These are phyloP conservation scores for Eudyptes chrysolophus DNA, from an alignment of 2,113 vertebrate genomes.

Conservation along the genomic window DNA sequence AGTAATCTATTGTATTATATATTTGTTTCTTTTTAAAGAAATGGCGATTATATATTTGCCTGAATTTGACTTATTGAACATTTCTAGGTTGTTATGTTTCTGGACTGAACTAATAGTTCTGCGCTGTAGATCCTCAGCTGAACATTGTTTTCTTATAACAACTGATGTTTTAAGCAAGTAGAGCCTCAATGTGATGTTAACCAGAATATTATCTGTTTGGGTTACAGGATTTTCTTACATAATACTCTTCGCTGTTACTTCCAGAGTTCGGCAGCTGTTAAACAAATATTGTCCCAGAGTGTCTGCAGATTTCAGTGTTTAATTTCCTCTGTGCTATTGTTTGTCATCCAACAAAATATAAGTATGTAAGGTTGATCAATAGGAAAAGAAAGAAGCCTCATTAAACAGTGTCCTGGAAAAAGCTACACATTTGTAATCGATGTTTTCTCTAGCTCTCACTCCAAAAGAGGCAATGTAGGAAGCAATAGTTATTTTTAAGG, in stretches of 20 bases:
- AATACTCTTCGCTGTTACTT: slow-evolving; percentile 53
- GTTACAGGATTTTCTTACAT: slow-evolving; percentile 67
- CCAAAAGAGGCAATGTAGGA: not conserved
- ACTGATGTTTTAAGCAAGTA: slow-evolving; percentile 19
- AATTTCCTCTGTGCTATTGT: slow-evolving; percentile 21
- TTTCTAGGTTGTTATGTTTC: not conserved
- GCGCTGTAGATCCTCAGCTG: not conserved
- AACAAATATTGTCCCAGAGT: slow-evolving; percentile 49
- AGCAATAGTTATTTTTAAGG: not conserved
- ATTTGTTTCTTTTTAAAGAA: slow-evolving; percentile 13
- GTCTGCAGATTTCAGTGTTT: slow-evolving; percentile 49
- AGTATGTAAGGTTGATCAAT: not conserved
- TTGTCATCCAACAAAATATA: slow-evolving; percentile 45
- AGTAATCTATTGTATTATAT: not conserved
- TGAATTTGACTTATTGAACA: slow-evolving; percentile 13
- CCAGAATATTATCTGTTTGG: slow-evolving; percentile 71
- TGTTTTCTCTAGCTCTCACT: not conserved
- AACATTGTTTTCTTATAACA: slow-evolving; percentile 24
- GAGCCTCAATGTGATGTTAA: slow-evolving; percentile 35
- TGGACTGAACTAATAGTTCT: slow-evolving; percentile 28
- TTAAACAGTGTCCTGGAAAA: not conserved
- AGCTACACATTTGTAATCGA: accelerated
- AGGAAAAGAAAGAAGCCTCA: not conserved
- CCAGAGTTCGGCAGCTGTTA: slow-evolving; percentile 62
- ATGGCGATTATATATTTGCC: not conserved